Base-by-base conservation (phyloP, 1,140 invertebrate species). In the Micrasema minimum region DNA sequence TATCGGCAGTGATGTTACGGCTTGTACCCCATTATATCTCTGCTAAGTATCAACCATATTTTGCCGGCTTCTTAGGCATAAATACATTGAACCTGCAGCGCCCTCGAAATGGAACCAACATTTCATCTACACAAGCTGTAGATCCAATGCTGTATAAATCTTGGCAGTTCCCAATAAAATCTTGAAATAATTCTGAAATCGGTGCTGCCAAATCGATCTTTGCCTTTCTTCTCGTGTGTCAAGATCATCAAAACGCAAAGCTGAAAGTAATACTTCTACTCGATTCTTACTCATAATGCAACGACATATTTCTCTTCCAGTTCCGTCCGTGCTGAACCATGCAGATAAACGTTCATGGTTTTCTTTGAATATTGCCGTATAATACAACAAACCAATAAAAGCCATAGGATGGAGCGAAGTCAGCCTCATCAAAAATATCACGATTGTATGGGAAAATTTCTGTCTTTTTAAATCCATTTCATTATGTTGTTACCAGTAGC, bases 1-100 rank as follows among this genome's bases (percentile, higher is more conserved):
- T 79, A 53, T 79, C 80, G 69, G 74, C 75, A n/a, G 79, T 81
- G 12, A 82, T 66, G 71, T 77, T 79, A 69, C 77, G 73, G 31
- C 11, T 31, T 18, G 9, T 53, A 12, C 50, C 50, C 9, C 26
- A 1, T 10, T 22, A 53, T 12, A 53, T 12, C 10, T 9, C 20
- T 26, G 6, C 10, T 31, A 53, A 12, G 20, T 12, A 10, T 11
- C 22, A 22, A 23, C 50, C 50, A 62, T 38, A 48, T 50, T 66
- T 66, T 31, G 53, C 59, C 71, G 72, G 71, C 64, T 72, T 75
- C 55, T 69, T 31, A 62, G 67, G 57, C 68, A 76, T 75, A 57
- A 72, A 74, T 64, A 62, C 71, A 66, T 72, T 75, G 53, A 72
- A 68, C 11, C 75, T 45, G 66, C 75, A 72, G 72, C 74, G 69